Evolutionary conservation across 37 sponge, comb jelly and placozoan genomes (phyloP).

Genomic region (Tethya wilhelma): DNA sequence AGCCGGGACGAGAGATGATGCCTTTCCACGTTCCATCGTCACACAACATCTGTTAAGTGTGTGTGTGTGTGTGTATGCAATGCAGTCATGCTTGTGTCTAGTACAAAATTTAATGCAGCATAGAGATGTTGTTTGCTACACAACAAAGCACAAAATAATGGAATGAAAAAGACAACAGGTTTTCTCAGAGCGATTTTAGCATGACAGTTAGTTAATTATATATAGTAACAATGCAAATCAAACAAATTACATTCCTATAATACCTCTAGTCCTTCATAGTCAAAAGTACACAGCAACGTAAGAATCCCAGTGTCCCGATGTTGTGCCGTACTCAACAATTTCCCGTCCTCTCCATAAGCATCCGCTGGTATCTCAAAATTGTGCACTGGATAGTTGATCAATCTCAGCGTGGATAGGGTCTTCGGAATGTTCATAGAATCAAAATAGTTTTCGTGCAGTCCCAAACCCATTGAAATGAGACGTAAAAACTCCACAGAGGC

Average conservation of each 20-base stretch:
- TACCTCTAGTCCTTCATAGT: constrained; percentile 32
- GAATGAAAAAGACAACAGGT: too few species aligned
- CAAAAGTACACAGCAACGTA: constrained; percentile 16
- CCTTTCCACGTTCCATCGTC: constrained; percentile 13
- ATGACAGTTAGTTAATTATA: not conserved
- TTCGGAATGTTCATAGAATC: not conserved
- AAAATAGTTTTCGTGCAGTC: constrained; percentile 8
- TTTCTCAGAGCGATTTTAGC: not conserved
- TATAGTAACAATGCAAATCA: not conserved
- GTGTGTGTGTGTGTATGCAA: not conserved
- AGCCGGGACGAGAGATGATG: not conserved
- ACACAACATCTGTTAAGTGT: not conserved
- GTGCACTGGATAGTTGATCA: constrained; percentile 17
- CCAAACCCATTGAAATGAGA: constrained; percentile 2
- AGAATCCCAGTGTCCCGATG: not conserved
- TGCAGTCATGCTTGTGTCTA: not conserved
- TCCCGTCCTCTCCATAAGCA: constrained; percentile 21
- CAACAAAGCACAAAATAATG: too few species aligned
- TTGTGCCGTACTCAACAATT: constrained; percentile 6
- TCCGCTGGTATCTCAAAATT: constrained; percentile 12
- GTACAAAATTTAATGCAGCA: not conserved
- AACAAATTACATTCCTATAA: not conserved
- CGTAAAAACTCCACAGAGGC: not conserved
- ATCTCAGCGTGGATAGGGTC: constrained; percentile 7
- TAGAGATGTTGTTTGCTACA: not conserved